Base-by-base conservation (phyloP, 2,888 invertebrate genomes). In the Heliothis peltigera region DNA sequence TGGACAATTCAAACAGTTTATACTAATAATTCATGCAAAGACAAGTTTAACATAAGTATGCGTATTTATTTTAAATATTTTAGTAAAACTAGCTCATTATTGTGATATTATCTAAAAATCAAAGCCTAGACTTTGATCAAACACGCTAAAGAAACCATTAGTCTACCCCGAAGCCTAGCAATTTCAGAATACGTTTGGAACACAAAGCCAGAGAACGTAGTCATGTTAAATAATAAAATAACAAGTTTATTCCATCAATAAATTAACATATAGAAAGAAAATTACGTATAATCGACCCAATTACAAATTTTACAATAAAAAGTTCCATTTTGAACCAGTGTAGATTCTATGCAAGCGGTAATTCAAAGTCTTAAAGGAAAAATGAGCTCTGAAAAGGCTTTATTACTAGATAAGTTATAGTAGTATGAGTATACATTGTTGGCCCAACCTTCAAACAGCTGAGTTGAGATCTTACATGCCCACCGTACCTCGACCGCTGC, bases 71-170 rank as follows among this genome's bases (percentile, higher is more conserved):
- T 17, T 49, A 19, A 19, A 21, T 10, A 58, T 32, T 51, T 55
- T 8, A 49, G 39, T 54, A 12, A 6, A 17, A n/a, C 35, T n/a
- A 2, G 6, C n/a, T 49, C 17, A n/a, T 46, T 51, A 18, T 60
- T 74, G 55, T 67, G 51, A 74, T 52, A 52, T 7, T 25, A 59
- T 55, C 42, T 22, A 49, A 19, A 51, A 6, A 32, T 0, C 39
- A 52, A 32, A 58, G 69, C 42, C 51, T 32, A 21, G 54, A 69
- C 17, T 21, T 54, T 32, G 49, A 18, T 52, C 0, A 49, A 69
- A 58, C 47, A 43, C 7, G 15, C 15, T 1, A 55, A 39, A 1
- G 25, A 28, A 43, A 46, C 47, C 12, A 48, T 39, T 32, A 35
- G 19, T 39, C 22, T 17, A 39, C 10, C 49, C 10, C 19, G 6